phyloP scores from a whole-genome alignment of 2,888 invertebrate genomes.

The Megalurothrips usitatus region DNA sequence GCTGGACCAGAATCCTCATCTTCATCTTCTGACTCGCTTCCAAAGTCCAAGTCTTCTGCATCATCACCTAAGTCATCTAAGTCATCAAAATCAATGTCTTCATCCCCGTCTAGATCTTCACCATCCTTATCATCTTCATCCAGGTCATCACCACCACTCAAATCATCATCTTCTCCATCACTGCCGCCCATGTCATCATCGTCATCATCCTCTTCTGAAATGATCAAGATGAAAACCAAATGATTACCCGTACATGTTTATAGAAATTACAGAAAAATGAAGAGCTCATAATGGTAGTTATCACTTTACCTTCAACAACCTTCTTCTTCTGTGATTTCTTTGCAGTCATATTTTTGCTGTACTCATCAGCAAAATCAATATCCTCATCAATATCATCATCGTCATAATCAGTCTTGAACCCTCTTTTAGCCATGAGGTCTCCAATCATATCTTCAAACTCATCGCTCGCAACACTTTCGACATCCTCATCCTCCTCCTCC shows the following conservation, averaged over 20 bases:
- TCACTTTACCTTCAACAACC: slow-evolving; percentile 15
- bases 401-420: slow-evolving; percentile 57
- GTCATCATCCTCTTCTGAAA: slow-evolving; percentile 30
- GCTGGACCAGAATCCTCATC: slow-evolving; percentile 27
- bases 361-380: slow-evolving; percentile 29
- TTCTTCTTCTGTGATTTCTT: slow-evolving; percentile 39
- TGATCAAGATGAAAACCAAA: neutral
- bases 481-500: slow-evolving; percentile 59
- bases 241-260: neutral
- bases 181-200: slow-evolving; percentile 27
- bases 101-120: slow-evolving; percentile 46
- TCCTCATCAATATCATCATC: slow-evolving; percentile 47
- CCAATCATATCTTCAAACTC: slow-evolving; percentile 70
- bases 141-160: slow-evolving; percentile 33
- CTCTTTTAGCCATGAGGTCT: slow-evolving; percentile 45
- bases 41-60: slow-evolving; percentile 38
- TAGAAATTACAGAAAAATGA: neutral
- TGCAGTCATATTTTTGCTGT: slow-evolving; percentile 39
- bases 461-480: slow-evolving; percentile 69
- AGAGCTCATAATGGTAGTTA: neutral
- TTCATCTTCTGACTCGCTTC: slow-evolving; percentile 37
- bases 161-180: slow-evolving; percentile 37
- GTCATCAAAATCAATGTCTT: slow-evolving; percentile 44
- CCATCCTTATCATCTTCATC: slow-evolving; percentile 46
- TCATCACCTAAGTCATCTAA: slow-evolving; percentile 45